Conservation (phyloP, 2,888 invertebrate genomes). For the Mesorhabditis sp. region DNA sequence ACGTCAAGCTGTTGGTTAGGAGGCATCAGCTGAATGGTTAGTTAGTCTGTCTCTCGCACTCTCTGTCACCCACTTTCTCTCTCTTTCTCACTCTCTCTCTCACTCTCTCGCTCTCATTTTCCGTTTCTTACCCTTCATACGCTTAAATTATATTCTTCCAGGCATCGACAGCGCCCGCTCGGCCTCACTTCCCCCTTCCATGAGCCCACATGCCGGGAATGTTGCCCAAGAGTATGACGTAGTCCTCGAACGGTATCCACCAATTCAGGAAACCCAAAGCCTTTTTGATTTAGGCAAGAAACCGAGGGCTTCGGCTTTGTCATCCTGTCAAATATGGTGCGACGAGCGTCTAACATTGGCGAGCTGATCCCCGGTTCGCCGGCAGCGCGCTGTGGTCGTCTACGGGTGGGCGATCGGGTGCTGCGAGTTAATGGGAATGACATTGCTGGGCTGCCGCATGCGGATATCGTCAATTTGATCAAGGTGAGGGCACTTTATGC, state of each 20-base stretch:
- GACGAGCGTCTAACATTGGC: constrained; percentile 84
- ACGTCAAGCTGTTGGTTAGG: constrained; percentile 76
- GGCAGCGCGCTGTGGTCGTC: constrained; percentile 71
- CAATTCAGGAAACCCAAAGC: background rate
- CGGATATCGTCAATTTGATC: constrained; percentile 92
- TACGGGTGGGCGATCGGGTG: constrained; percentile 82
- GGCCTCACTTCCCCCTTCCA: background rate
- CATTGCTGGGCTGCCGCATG: constrained; percentile 86
- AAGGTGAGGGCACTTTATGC: constrained; percentile 66
- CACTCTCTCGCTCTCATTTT: no score
- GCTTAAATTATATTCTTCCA: background rate
- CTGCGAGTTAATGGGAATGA: constrained; percentile 88
- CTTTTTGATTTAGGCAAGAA: constrained; percentile 65
- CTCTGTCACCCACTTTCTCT: background rate
- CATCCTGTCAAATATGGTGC: constrained; percentile 89
- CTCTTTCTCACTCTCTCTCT: no score
- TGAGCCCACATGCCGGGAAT: background rate
- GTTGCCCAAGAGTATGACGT: constrained; percentile 24
- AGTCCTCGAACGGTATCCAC: constrained; percentile 59
- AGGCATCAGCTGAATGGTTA: constrained; percentile 58
- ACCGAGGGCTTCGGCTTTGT: constrained; percentile 98
- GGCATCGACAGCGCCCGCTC: background rate
- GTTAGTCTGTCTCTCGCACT: constrained; percentile 10
- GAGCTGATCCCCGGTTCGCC: constrained; percentile 86
- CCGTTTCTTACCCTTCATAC: background rate